Base-by-base conservation (phyloP, 2,113 vertebrate species). In the Heterotis niloticus region DNA sequence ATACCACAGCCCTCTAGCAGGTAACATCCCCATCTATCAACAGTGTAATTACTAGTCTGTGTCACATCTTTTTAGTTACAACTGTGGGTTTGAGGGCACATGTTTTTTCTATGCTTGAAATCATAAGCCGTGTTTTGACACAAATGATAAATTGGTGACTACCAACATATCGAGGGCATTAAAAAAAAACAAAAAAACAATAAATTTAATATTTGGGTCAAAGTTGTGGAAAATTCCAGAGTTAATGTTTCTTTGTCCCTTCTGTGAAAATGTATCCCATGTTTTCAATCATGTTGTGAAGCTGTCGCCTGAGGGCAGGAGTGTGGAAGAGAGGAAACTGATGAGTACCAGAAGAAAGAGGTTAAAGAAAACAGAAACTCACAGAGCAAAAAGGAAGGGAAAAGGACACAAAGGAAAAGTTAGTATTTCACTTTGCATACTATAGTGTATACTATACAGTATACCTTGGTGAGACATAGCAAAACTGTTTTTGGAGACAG, bases 231-330 rank as follows among this genome's bases (percentile, higher is more conserved):
- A 29, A 59, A 51, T 52, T 44, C 28, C 16, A n/a, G n/a, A 23
- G 17, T 12, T 65, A 74, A 54, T 23, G 26, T 54, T 73, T 73
- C 71, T 59, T 28, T 20, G 26, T 52, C 57, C 23, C 52, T 74
- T 74, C 51, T 51, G 26, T 54, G 68, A 20, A 59, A 26, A 24
- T n/a, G 17, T 69, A 51, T 74, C 64, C 59, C 68, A 11, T 20
- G 11, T 54, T 51, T 29, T 54, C 69, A 28, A 34, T 64, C 68
- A n/a, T 73, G 14, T 17, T 56, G 23, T 14, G 23, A 29, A 59
- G 59, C 56, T 64, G 23, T 64, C 52, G 69, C 78, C 78, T 56
- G 68, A 64, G 68, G 78, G 68, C 56, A 71, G 34, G 60, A 17
- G 59, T 26, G 60, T 65, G 75, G 75, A 59, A 18, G 75, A 76